Percentiles rank a stretch among this genome's conserved stretches.
phyloP scores from a whole-genome alignment of 2,888 invertebrate genomes.

The Trissolcus japonicus region DNA sequence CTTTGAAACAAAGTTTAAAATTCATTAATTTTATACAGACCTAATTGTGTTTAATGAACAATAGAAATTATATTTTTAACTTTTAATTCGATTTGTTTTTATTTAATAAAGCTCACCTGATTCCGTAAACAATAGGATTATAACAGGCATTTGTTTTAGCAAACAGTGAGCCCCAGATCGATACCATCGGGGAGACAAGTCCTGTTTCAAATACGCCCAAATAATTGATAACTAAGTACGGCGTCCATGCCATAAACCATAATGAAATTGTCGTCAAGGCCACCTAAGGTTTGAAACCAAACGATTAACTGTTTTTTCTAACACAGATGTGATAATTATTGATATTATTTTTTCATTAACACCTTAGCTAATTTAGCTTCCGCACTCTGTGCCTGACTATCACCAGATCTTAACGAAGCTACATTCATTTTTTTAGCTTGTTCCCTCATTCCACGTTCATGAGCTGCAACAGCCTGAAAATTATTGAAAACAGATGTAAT shows the following conservation, averaged over 20 bases:
- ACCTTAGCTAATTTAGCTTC: constrained; percentile 80
- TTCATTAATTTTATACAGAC: too few species aligned
- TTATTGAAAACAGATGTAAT: background rate
- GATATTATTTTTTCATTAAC: constrained; percentile 2
- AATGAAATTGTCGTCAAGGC: constrained; percentile 81
- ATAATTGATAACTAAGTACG: constrained; percentile 86
- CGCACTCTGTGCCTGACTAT: constrained; percentile 75
- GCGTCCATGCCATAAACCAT: constrained; percentile 83
- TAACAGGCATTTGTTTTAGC: constrained; percentile 80
- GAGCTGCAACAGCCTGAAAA: constrained; percentile 78
- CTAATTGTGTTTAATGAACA: background rate
- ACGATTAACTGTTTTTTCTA: too few species aligned
- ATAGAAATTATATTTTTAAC: background rate
- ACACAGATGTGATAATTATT: background rate
- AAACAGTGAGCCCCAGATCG: constrained; percentile 93
- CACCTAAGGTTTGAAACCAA: constrained; percentile 69
- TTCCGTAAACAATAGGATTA: constrained; percentile 79
- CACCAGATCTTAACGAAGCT: constrained; percentile 78
- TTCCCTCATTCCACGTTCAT: constrained; percentile 79
- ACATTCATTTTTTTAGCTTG: constrained; percentile 83
- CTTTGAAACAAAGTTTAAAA: constrained; percentile 74
- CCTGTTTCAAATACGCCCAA: constrained; percentile 86
- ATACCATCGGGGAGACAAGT: constrained; percentile 86
- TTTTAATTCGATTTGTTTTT: background rate
- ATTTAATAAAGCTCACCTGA: constrained; percentile 71